Evolutionary conservation across 2,888 invertebrate species (phyloP).

Genomic region (Dryobotodes eremita): DNA sequence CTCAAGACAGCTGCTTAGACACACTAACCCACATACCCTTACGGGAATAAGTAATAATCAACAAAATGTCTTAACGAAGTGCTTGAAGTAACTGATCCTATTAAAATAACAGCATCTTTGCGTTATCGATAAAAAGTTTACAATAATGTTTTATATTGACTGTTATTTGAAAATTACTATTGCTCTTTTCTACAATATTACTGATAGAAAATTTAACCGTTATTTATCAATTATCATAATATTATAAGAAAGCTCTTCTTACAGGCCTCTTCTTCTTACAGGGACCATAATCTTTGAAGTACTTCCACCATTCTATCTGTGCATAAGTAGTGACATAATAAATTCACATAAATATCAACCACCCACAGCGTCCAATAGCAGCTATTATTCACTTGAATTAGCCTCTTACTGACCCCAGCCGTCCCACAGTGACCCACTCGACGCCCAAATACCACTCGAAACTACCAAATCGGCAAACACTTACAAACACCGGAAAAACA

Average conservation of each 20-base stretch:
- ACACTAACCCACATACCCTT: constrained; percentile 43
- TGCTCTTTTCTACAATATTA: not conserved
- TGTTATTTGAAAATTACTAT: not conserved
- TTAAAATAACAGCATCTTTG: constrained; percentile 22
- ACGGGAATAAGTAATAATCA: constrained; percentile 24
- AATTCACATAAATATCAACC: constrained; percentile 43
- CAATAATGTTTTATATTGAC: not conserved
- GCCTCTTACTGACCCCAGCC: constrained; percentile 65
- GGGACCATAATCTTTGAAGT: not conserved
- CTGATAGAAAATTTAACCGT: not conserved
- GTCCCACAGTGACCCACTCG: constrained; percentile 74
- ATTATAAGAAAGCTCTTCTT: not conserved
- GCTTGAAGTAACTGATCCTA: constrained; percentile 38
- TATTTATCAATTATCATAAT: not conserved
- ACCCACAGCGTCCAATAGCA: constrained; percentile 49
- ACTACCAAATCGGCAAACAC: constrained; percentile 82
- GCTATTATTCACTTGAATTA: constrained; percentile 67
- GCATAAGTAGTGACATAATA: constrained; percentile 34
- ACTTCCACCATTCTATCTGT: constrained; percentile 6
- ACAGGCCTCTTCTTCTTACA: not conserved
- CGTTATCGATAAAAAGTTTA: constrained; percentile 5
- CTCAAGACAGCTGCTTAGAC: constrained; percentile 52
- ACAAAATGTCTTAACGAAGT: constrained; percentile 16
- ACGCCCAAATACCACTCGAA: constrained; percentile 83
- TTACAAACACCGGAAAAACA: constrained; percentile 88